Percentiles rank a stretch among this genome's conserved stretches.
These are phyloP conservation scores for Epicauta chinensis DNA, from an alignment of 1,140 invertebrate species.

Conservation along the genomic window DNA sequence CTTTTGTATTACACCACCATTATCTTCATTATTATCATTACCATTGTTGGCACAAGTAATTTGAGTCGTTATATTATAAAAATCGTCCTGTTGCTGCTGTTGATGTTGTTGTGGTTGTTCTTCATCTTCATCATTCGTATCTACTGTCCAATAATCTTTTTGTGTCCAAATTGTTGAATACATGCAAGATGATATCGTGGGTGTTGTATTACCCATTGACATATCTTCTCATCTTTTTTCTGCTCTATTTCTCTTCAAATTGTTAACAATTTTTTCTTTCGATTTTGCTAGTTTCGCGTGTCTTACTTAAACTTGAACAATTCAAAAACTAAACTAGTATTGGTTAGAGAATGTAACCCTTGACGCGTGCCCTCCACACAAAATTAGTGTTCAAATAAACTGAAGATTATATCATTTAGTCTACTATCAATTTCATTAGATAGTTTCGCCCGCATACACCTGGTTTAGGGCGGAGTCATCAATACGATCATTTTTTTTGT, in stretches of 20 bases:
- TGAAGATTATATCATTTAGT: slow-evolving; percentile 12
- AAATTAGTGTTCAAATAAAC: slow-evolving; percentile 7
- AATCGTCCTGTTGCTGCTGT: not conserved
- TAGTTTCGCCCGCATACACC: slow-evolving; percentile 14
- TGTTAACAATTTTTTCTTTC: slow-evolving; percentile 1
- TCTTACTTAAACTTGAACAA: not conserved
- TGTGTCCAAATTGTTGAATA: slow-evolving; percentile 3
- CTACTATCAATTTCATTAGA: slow-evolving; percentile 7
- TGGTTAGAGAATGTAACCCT: not conserved
- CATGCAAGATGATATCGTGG: slow-evolving; percentile 5
- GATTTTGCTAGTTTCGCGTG: slow-evolving; percentile 5
- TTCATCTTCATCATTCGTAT: not conserved
- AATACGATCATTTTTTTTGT: slow-evolving; percentile 6
- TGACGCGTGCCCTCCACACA: not conserved
- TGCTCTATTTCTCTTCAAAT: not conserved
- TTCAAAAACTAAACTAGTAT: too few relatives aligned
- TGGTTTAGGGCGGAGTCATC: slow-evolving; percentile 11
- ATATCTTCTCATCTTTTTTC: not conserved
- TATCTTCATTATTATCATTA: not conserved
- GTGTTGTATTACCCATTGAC: not conserved
- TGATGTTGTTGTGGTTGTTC: not conserved
- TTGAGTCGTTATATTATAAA: not conserved
- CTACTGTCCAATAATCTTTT: slow-evolving; percentile 1
- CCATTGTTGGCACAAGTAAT: not conserved
- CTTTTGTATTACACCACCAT: not conserved